Evolutionary conservation across 2,113 vertebrate genomes (phyloP).

Genomic region (Micromys minutus): DNA sequence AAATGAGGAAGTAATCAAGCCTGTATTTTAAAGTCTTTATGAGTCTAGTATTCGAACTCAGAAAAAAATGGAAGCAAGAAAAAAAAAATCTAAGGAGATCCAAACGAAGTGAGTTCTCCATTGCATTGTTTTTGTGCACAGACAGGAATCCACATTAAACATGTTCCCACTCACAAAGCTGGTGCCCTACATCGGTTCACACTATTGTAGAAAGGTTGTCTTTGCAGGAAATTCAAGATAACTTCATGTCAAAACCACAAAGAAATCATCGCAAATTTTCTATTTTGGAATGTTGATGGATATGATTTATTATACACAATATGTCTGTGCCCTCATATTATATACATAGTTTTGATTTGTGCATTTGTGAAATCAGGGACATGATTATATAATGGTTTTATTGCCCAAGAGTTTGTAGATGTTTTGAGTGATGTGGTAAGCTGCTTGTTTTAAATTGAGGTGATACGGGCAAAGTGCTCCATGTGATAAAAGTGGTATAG

Average conservation of each 20-base stretch:
- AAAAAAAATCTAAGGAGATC: neutral
- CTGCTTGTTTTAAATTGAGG: neutral
- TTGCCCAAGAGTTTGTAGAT: neutral
- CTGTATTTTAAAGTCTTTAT: neutral
- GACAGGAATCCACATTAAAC: neutral
- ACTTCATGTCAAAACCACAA: neutral
- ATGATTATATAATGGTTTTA: neutral
- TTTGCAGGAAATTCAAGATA: neutral
- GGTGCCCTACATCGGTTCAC: neutral
- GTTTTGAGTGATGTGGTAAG: neutral
- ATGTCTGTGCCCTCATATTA: neutral
- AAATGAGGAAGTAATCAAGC: neutral
- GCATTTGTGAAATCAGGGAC: neutral
- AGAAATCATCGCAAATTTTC: neutral
- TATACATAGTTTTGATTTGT: neutral
- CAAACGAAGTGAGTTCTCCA: neutral
- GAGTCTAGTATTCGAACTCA: neutral
- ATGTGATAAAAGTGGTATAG: neutral
- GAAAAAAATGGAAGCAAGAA: neutral
- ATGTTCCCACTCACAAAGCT: rapidly evolving
- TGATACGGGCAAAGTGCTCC: neutral
- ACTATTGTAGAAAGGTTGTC: rapidly evolving
- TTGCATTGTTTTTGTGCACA: neutral
- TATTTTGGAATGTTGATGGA: neutral
- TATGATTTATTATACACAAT: conserved; percentile 27